Percentiles rank a stretch among this genome's conserved stretches.
phyloP scores from a whole-genome alignment of 2,888 invertebrate genomes.

The Entomobrya proxima region DNA sequence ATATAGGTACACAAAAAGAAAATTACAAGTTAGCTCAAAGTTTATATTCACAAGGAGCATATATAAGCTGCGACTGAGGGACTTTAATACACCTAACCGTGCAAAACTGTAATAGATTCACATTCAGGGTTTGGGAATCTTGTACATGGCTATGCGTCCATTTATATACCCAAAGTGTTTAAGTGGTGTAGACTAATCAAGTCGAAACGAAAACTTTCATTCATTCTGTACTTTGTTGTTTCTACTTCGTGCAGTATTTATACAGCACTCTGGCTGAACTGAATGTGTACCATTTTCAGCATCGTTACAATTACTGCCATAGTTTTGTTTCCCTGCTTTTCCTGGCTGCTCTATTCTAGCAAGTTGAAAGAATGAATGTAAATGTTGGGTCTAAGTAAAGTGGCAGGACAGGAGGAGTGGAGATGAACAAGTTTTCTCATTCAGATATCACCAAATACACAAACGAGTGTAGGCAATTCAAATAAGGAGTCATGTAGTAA shows the following conservation, averaged over 20 bases:
- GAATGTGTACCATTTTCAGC: constrained; percentile 27
- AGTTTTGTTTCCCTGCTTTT: constrained; percentile 36
- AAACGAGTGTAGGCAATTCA: neutral
- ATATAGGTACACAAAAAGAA: constrained; percentile 54
- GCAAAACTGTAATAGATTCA: too few species aligned
- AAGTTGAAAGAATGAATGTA: neutral
- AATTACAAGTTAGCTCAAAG: constrained; percentile 48
- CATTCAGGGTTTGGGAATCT: neutral
- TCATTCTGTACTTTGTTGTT: constrained; percentile 14
- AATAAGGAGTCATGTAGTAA: neutral
- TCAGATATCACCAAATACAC: neutral
- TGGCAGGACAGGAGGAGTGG: too few species aligned
- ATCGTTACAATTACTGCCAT: constrained; percentile 39
- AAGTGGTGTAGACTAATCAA: constrained; percentile 28
- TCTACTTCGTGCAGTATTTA: neutral
- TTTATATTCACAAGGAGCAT: constrained; percentile 24
- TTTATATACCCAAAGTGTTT: neutral
- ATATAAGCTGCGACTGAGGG: too few species aligned
- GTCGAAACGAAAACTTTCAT: constrained; percentile 27
- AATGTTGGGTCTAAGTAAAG: too few species aligned
- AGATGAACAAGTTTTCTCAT: neutral
- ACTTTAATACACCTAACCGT: neutral
- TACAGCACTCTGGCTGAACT: neutral
- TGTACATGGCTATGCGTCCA: neutral
- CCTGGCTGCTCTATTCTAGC: neutral